A percentile compares a stretch with the other conserved stretches of the same genome.
Conservation (phyloP, 1,140 invertebrate species). For the Conus betulinus region DNA sequence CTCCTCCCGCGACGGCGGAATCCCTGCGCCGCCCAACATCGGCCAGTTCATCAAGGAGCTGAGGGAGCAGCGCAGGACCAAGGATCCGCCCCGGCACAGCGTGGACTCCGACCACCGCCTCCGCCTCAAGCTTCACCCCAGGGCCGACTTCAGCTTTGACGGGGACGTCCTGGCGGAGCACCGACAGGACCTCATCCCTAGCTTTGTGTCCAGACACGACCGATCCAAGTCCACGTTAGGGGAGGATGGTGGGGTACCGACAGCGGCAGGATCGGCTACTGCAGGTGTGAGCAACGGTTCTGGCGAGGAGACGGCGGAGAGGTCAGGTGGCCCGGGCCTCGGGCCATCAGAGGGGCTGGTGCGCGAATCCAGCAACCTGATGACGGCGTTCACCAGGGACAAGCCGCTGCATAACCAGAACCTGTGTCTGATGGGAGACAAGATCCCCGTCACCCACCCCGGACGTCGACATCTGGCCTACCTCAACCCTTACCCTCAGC, state of each 20-base stretch:
- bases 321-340: background rate
- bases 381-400: conserved; percentile 22
- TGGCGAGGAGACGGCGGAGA: background rate
- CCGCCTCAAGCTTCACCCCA: conserved; percentile 33
- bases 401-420: conserved; percentile 12
- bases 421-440: conserved; percentile 19
- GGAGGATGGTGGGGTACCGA: conserved; percentile 8
- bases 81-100: conserved; percentile 20
- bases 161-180: background rate
- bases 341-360: background rate
- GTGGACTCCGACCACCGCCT: background rate
- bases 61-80: conserved; percentile 14
- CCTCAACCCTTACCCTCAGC: conserved; percentile 27
- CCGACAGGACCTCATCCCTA: conserved; percentile 37
- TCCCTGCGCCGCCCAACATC: conserved; percentile 13
- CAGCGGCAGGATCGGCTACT: background rate
- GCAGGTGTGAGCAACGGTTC: background rate
- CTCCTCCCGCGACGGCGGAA: background rate
- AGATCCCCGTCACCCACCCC: conserved; percentile 12
- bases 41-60: conserved; percentile 25
- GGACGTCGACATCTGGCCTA: conserved; percentile 31
- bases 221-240: conserved; percentile 32
- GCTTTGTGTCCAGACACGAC: conserved; percentile 38
- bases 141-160: conserved; percentile 36
- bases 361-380: conserved; percentile 24